phyloP scores from a whole-genome alignment of 2,888 invertebrate genomes.

The Cenopis cana region DNA sequence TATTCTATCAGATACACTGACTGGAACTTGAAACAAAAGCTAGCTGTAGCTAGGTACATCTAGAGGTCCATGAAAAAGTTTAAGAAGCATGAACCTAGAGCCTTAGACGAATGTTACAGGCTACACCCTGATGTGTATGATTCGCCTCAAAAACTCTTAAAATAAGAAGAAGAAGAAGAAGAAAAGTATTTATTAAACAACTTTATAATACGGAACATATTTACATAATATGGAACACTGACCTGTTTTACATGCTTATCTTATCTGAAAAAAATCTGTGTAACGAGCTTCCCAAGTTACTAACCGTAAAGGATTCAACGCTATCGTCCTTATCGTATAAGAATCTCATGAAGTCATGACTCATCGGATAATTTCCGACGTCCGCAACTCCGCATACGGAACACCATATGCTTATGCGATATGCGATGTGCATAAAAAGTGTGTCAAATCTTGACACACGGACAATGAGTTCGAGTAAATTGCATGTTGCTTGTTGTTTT shows the following conservation, averaged over 20 bases:
- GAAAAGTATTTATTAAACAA: too few species aligned
- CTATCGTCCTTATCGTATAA: slow-evolving; percentile 73
- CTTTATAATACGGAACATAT: background rate
- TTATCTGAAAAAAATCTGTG: slow-evolving; percentile 16
- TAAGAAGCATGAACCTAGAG: too few species aligned
- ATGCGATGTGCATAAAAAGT: slow-evolving; percentile 70
- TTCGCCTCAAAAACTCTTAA: too few species aligned
- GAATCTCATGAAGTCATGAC: slow-evolving; percentile 59
- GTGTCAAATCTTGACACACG: slow-evolving; percentile 59
- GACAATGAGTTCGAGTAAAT: slow-evolving; percentile 41
- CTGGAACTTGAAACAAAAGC: too few species aligned
- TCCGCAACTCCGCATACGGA: slow-evolving; percentile 65
- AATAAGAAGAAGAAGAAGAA: too few species aligned
- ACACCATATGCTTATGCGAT: slow-evolving; percentile 72
- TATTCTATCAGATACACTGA: background rate
- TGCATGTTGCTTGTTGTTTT: slow-evolving; percentile 33
- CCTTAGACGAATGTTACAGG: too few species aligned
- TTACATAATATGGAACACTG: background rate
- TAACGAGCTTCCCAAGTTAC: slow-evolving; percentile 15
- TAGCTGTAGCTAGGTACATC: too few species aligned
- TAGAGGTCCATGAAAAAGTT: too few species aligned
- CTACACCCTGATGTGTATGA: background rate
- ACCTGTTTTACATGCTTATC: slow-evolving; percentile 10
- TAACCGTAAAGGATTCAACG: slow-evolving; percentile 52
- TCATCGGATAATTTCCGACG: slow-evolving; percentile 73